These are phyloP conservation scores for Vulpes ferrilata DNA, from an alignment of 2,113 vertebrate genomes.

Conservation along the genomic window DNA sequence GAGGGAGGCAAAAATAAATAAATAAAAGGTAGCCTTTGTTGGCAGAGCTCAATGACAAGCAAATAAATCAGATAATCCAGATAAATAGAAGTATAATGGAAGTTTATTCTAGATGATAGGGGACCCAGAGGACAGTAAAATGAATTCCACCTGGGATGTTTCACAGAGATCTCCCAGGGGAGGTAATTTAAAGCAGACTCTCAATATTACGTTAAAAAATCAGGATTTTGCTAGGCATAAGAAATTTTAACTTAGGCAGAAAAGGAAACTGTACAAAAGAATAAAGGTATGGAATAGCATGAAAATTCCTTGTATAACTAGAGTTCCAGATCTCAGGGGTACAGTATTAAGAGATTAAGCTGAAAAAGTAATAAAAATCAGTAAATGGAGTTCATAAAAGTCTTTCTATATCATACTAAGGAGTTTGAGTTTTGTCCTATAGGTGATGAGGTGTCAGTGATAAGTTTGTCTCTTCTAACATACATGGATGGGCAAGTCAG, in stretches of 20 bases:
- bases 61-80: background rate
- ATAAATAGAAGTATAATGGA: background rate
- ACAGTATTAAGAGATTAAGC: background rate
- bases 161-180: background rate
- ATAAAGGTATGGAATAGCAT: background rate
- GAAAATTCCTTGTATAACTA: background rate
- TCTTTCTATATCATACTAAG: background rate
- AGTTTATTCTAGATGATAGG: background rate
- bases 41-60: background rate
- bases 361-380: background rate
- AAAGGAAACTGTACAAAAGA: background rate
- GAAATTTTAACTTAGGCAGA: background rate
- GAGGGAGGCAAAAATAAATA: background rate
- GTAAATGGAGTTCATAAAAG: background rate
- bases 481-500: background rate
- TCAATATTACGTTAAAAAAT: slow-evolving; percentile 1
- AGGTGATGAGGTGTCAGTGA: background rate
- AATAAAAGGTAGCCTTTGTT: background rate
- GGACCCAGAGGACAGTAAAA: background rate
- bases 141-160: background rate
- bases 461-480: background rate
- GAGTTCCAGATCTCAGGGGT: background rate
- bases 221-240: background rate
- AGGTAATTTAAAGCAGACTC: background rate
- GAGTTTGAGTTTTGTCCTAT: background rate